Evolutionary conservation across 64 coral and sea anemone species (phyloP), one percentile per base, ranked within the genome.

Genomic region (Porites australiensis): DNA sequence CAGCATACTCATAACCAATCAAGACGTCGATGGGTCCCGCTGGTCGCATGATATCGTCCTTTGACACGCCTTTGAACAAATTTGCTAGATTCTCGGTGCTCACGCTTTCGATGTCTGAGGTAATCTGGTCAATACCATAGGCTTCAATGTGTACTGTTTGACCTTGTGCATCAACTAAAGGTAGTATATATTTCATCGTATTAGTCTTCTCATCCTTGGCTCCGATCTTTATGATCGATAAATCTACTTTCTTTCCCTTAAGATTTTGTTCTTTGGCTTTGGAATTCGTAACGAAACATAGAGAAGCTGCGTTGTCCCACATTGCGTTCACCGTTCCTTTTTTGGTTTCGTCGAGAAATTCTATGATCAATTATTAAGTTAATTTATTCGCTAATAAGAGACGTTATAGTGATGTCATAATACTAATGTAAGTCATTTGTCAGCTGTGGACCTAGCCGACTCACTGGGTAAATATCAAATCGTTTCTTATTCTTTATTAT

Each of bases 221-320:
- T 52, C 90, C 83, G 18, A 93, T 65, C 44, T 93, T 93, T 49
- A 88, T 66, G 21, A 93, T 46, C 59, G 83, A 79, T 19, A 88
- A 23, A 15, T 94, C 54, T 16, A 88, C 53, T 47, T 20, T 72
- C 12, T 12, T 79, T 77, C 82, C 82, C 58, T 83, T 86, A 2
- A 86, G 58, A 13, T 83, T 92, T 58, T 83, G 68, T 73, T 63
- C 70, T n/a, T 59, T 5, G 11, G 53, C 53, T 57, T 57, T 57
- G 6, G 6, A 8, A 11, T 11, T 87, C 15, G 82, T 79, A 8
- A 95, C 86, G 60, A 94, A 89, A 15, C 58, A 86, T 22, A 92
- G n/a, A 22, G 81, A 92, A 44, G 90, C 90, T 14, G 64, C 90
- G 68, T 68, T 92, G 70, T 86, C 90, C 82, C 90, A 92, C 71